A percentile compares a stretch with the other conserved stretches of the same genome.
Evolutionary conservation across 2,113 vertebrate species (phyloP).

Genomic region (Oenanthe melanoleuca): DNA sequence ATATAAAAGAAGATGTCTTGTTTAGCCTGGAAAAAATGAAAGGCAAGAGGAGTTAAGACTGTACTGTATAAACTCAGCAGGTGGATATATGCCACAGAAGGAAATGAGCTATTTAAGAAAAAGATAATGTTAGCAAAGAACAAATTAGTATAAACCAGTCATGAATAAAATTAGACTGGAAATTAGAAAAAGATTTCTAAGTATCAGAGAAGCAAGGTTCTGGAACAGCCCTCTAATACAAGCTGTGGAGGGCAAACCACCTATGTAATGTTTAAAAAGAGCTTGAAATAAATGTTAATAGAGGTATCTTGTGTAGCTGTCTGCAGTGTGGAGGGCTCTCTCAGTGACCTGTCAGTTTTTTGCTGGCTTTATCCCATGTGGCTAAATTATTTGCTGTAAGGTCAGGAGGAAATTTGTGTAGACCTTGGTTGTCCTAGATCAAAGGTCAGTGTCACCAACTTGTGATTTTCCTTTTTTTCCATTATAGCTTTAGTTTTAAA

Average conservation of each 20-base stretch:
- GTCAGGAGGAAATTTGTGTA: background rate
- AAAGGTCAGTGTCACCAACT: background rate
- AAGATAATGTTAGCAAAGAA: slow-evolving; percentile 37
- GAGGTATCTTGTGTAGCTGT: background rate
- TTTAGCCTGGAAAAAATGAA: slow-evolving; percentile 31
- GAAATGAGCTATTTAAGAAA: slow-evolving; percentile 48
- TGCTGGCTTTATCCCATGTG: background rate
- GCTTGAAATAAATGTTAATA: background rate
- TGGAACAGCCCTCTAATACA: slow-evolving; percentile 32
- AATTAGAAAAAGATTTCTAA: slow-evolving; percentile 37
- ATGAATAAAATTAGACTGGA: slow-evolving; percentile 59
- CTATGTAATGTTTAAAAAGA: background rate
- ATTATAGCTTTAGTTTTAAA: background rate
- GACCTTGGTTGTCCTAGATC: background rate
- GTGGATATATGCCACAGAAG: background rate
- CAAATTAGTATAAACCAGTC: slow-evolving; percentile 42
- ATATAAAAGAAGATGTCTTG: background rate
- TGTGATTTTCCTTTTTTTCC: background rate
- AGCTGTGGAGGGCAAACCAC: background rate
- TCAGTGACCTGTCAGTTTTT: background rate
- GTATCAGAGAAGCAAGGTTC: slow-evolving; percentile 16
- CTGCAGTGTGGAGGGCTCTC: background rate
- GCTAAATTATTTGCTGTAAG: background rate
- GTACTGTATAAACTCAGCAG: background rate
- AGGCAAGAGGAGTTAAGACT: background rate